phyloP scores from a whole-genome alignment of 2,888 invertebrate genomes.

The Morpho deidamia region DNA sequence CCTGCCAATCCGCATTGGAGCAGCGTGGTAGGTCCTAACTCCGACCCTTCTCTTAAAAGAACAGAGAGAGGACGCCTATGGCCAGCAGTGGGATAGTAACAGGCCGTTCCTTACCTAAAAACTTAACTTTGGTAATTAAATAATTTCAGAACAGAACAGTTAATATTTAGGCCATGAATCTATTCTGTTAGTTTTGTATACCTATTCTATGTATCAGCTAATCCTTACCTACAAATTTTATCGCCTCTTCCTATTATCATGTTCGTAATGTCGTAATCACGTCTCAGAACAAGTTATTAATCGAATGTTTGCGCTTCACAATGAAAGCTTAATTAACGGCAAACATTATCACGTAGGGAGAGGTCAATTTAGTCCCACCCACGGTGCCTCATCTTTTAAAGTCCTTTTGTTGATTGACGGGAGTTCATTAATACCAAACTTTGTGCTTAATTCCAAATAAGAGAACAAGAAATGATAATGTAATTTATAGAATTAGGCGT shows the following conservation, averaged over 20 bases:
- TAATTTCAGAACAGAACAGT: too few species aligned
- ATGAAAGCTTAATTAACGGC: conserved; percentile 28
- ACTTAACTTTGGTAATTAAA: too few species aligned
- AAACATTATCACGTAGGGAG: conserved; percentile 20
- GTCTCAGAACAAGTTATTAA: conserved; percentile 14
- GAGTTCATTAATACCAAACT: background rate
- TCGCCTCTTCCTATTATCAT: background rate
- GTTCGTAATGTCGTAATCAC: conserved; percentile 9
- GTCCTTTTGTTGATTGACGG: conserved; percentile 16
- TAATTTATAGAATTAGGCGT: too few species aligned
- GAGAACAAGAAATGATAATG: too few species aligned
- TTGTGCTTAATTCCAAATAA: too few species aligned
- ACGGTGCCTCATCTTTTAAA: conserved; percentile 11
- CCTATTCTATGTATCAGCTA: background rate
- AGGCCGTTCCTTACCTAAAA: too few species aligned
- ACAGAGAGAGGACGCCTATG: too few species aligned
- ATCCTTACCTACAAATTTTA: background rate
- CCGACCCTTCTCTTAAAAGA: too few species aligned
- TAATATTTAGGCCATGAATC: too few species aligned
- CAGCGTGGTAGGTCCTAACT: too few species aligned
- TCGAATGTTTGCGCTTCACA: conserved; percentile 17
- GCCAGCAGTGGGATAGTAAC: too few species aligned
- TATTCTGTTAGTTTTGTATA: background rate
- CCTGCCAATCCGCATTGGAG: too few species aligned
- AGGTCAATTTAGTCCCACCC: conserved; percentile 13